Conservation (phyloP, 2,888 invertebrate genomes). For the Ophraella communa region DNA sequence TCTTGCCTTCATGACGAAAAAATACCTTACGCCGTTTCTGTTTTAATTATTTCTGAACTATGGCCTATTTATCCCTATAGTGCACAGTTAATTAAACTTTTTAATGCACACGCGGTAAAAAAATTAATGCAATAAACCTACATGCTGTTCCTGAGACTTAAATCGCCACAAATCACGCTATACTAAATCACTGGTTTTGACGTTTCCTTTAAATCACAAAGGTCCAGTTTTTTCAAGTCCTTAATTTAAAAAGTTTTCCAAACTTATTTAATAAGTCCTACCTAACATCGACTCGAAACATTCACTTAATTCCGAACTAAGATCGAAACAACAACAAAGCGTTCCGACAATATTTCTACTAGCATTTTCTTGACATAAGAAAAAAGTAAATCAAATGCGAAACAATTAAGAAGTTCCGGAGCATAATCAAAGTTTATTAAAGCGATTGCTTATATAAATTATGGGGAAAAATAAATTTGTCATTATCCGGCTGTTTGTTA, state of each 20-base stretch:
- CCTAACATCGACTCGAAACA: not conserved
- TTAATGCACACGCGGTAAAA: not conserved
- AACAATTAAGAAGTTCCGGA: constrained; percentile 29
- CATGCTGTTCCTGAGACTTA: not conserved
- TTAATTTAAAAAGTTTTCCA: constrained; percentile 7
- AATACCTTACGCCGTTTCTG: no score
- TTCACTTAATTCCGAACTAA: not conserved
- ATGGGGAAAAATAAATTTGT: constrained; percentile 32
- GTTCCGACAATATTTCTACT: constrained; percentile 16
- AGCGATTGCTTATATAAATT: constrained; percentile 24
- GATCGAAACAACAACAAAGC: constrained; percentile 8
- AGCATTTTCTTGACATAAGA: constrained; percentile 20
- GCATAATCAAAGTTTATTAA: constrained; percentile 31
- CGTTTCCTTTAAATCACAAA: not conserved
- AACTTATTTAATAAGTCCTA: constrained; percentile 14
- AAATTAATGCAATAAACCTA: not conserved
- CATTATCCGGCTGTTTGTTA: constrained; percentile 35
- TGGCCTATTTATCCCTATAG: no score
- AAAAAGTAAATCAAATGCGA: constrained; percentile 24
- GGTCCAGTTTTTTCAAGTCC: not conserved
- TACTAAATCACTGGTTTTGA: not conserved
- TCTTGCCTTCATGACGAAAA: no score
- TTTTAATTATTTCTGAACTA: no score
- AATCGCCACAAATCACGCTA: not conserved
- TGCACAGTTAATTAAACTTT: not conserved